Base-by-base conservation (phyloP, 2,113 vertebrate species). In the Xiphophorus couchianus region DNA sequence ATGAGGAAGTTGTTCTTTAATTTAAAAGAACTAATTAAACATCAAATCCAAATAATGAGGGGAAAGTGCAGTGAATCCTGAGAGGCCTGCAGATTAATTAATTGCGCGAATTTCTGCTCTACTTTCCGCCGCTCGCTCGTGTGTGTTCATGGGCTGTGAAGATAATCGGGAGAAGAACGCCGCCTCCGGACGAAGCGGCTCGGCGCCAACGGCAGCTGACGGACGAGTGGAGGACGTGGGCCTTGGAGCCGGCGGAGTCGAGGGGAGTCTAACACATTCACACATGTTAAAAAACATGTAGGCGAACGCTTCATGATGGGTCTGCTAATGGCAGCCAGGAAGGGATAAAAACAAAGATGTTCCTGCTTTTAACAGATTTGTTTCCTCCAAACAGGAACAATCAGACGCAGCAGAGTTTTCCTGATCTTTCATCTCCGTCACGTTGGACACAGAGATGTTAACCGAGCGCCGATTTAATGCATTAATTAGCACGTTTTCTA, bases 1-100 rank as follows among this genome's bases (percentile, higher is more conserved):
- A 58, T 58, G 58, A 77, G 7, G 69, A 68, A 79, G 44, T 77
- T 80, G 77, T 84, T 85, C 82, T 82, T 82, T 86, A 83, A 89
- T 85, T 88, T 80, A 65, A 67, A 64, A 83, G 78, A 82, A 87
- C 76, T 91, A 88, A 91, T 89, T 86, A 89, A 86, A 89, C 84
- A 86, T 89, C 72, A 82, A 64, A 77, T 86, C 44, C 68, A 69
- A 81, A 88, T 88, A 82, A 83, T 61, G 72, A 76, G 73, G 31
- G 73, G 29, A 76, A 77, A 76, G 66, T 15, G 78, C 51, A 60
- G 25, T 1, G 61, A 61, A 28, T 78, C 90, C 71, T 63, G 8
- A 66, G 81, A 87, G 78, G 58, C 80, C 71, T n/a, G 1, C 65
- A 17, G 54, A 66, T 87, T 86, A 88, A 90, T 88, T 87, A 91